Base-by-base conservation (phyloP, 2,113 vertebrate species). In the Heterotilapia buettikoferi region DNA sequence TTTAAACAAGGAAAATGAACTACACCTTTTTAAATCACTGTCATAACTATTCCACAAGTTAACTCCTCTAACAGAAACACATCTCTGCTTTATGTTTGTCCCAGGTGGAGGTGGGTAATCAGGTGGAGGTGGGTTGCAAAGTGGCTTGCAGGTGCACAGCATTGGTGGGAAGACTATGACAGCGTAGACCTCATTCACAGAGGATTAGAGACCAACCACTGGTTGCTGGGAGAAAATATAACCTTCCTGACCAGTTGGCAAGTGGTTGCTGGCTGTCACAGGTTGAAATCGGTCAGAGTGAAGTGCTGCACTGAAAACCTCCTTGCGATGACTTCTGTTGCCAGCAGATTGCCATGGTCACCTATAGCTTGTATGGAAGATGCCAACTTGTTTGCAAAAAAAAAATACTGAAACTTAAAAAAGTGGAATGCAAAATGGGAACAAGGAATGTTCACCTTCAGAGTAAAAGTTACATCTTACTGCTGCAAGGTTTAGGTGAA, bases 31-130 rank as follows among this genome's bases (percentile, higher is more conserved):
- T 9, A 59, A 59, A 59, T 59, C 56, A 29, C 56, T 0, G 56
- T 59, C 56, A 59, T 59, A 59, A 59, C 13, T 16, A 16, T 59
- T 31, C 26, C 56, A 31, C 56, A 59, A 0, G 56, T 59, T 59
- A 59, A 0, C 56, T 59, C 5, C 56, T 0, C 26, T 59, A 59
- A 31, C 56, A 59, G 56, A 59, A 59, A 9, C 26, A 59, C 26
- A 59, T 31, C 56, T 59, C 56, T 59, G 26, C 56, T 31, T 59
- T 61, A 61, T 31, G 3, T 61, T 61, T 31, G 57, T 61, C 57
- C 57, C 57, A 61, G 26, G 57, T 1, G 26, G 57, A 57, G 12
- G 54, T 56, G 54, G 21, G 21, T 56, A 43, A 73, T 73, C n/a
- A 16, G 38, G 66, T 73, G 21, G 13, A 76, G 71, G 43, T 76